Conservation (phyloP, 2,797 vertebrate genomes). For the Balearica regulorum region DNA sequence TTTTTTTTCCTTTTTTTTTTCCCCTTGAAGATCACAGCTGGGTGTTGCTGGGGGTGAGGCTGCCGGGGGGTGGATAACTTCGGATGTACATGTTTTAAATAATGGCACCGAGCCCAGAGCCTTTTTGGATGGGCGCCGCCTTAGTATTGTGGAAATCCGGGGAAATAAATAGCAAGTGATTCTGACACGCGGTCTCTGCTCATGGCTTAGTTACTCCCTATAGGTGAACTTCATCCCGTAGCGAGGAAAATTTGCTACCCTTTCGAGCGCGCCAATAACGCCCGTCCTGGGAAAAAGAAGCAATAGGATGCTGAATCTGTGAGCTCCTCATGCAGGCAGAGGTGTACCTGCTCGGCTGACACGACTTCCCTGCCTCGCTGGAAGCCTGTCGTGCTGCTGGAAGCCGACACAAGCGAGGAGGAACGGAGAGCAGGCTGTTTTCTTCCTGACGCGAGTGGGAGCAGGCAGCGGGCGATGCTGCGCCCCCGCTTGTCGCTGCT, state of each 20-base stretch:
- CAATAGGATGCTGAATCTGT: neutral
- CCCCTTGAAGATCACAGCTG: neutral
- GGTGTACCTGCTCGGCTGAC: neutral
- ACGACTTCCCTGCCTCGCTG: neutral
- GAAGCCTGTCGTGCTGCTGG: neutral
- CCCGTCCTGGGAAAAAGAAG: neutral
- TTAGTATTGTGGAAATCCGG: neutral
- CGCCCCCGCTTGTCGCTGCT: neutral
- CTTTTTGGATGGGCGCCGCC: neutral
- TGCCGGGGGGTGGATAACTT: neutral
- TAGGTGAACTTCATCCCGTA: neutral
- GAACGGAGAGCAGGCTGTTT: constrained; percentile 3
- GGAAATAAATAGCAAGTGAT: neutral
- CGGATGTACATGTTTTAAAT: neutral
- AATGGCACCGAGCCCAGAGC: neutral
- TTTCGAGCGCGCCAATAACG: neutral
- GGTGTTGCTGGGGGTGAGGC: neutral
- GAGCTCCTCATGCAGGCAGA: neutral
- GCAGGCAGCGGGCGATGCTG: neutral
- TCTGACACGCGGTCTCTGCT: neutral
- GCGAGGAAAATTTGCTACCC: neutral
- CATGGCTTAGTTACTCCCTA: neutral
- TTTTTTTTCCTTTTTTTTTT: no score
- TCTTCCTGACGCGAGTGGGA: neutral
- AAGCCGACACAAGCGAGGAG: neutral